Conservation (phyloP, 2,113 vertebrate species). For the Strigops habroptila region DNA sequence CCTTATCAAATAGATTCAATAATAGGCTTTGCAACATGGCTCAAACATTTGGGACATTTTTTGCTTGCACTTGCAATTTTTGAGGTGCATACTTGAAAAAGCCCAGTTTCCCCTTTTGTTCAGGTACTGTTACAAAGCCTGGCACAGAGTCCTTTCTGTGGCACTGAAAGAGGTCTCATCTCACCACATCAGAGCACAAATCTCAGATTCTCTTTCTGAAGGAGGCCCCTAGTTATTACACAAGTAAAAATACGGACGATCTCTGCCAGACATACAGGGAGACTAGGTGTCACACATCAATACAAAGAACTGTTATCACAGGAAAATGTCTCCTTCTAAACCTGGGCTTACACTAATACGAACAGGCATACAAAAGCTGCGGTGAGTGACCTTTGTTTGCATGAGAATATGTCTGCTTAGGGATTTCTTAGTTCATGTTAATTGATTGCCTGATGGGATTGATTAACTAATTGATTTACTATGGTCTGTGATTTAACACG, state of each 20-base stretch:
- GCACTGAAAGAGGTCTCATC: background rate
- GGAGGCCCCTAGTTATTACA: constrained; percentile 29
- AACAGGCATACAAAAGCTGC: background rate
- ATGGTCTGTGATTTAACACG: constrained; percentile 39
- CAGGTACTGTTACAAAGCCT: background rate
- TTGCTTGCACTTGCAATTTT: background rate
- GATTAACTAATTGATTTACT: constrained; percentile 58
- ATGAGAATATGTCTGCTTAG: constrained; percentile 15
- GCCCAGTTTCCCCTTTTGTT: background rate
- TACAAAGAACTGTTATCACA: constrained; percentile 54
- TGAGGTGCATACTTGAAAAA: background rate
- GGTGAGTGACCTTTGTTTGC: constrained; percentile 16
- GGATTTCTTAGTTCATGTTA: constrained; percentile 59
- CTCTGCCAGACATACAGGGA: background rate
- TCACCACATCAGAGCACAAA: background rate
- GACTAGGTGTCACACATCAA: constrained; percentile 49
- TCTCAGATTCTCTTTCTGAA: constrained; percentile 36
- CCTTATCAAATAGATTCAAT: background rate
- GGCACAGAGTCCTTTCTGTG: background rate
- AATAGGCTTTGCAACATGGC: background rate
- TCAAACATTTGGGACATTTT: background rate
- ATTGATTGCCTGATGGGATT: constrained; percentile 63
- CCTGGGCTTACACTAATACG: constrained; percentile 45
- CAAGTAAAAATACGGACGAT: background rate
- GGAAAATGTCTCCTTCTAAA: constrained; percentile 52